These are phyloP conservation scores for Pycnonotus jocosus DNA, from an alignment of 2,113 vertebrate species.

Conservation along the genomic window DNA sequence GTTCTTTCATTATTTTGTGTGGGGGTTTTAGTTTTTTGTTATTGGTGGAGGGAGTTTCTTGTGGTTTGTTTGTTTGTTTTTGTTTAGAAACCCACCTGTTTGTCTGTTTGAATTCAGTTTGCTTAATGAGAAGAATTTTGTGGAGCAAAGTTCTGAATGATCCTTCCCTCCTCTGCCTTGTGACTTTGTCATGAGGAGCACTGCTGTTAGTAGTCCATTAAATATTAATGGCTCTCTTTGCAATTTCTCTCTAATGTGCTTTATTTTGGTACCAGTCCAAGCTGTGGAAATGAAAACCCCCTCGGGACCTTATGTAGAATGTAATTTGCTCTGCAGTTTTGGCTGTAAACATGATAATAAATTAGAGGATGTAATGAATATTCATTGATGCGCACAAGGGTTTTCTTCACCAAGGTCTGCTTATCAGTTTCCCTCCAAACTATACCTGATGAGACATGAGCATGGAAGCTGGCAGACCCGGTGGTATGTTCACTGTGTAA, in stretches of 20 bases:
- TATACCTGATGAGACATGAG: background rate
- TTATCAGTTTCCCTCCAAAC: background rate
- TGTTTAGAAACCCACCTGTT: background rate
- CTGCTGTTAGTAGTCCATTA: constrained; percentile 52
- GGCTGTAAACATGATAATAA: constrained; percentile 70
- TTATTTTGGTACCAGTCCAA: constrained; percentile 66
- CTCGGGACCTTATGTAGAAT: constrained; percentile 31
- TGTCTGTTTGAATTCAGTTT: background rate
- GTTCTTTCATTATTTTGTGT: background rate
- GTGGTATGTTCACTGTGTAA: background rate
- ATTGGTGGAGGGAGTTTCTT: background rate
- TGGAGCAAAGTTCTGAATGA: background rate
- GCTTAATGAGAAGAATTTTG: background rate
- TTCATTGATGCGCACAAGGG: constrained; percentile 19
- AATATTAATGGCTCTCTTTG: constrained; percentile 57
- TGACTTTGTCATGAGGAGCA: background rate
- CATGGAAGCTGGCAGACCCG: background rate
- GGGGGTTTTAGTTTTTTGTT: background rate
- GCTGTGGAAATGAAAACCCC: constrained; percentile 51
- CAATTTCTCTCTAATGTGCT: constrained; percentile 62
- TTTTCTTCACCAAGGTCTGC: background rate
- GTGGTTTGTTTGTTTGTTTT: background rate
- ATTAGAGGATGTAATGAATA: constrained; percentile 66
- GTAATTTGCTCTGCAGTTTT: constrained; percentile 66
- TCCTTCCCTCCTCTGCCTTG: background rate